Evolutionary conservation across 2,113 vertebrate genomes (phyloP), one percentile per base, ranked within the genome.

Genomic region (Petaurus breviceps): DNA sequence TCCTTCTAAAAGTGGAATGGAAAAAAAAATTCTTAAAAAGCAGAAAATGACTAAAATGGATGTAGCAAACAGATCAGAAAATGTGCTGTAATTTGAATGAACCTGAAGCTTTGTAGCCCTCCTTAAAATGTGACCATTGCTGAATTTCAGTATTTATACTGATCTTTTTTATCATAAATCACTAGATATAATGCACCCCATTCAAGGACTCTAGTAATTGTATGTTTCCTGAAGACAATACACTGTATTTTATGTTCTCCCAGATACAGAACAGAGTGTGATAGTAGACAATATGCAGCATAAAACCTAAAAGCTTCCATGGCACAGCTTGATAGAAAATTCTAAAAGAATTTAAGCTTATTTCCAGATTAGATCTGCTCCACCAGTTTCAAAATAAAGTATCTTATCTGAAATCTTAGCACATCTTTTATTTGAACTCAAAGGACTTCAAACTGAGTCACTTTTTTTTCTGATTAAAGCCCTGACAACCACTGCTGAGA

Each of bases 331-430:
- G 43, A 26, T 51, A 84, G 31, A 24, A 96, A 28, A n/a, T 50
- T 84, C n/a, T 47, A 94, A 52, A 53, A 68, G 2, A 95, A 90
- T 57, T 96, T 94, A 91, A 95, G 89, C 11, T 50, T 90, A 92
- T 93, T 94, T 95, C 91, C 49, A 55, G 61, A 93, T 96, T 93
- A 90, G 93, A 95, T 94, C 52, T 97, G 19, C 43, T 91, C n/a
- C 14, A 95, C 47, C 0, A 3, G 0, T 47, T 91, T 95, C 37
- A 92, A 37, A 90, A 96, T n/a, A 52, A 95, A 49, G 8, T 91
- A 11, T 11, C 22, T 24, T 94, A 51, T 95, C 53, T 92, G 37
- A 90, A 46, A 46, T 95, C 94, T 96, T 26, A 22, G n/a, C 49
- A 77, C 46, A 94, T 93, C 54, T 96, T 84, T 54, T 46, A 94